Evolutionary conservation across 2,888 invertebrate genomes (phyloP).

Genomic region (Ditylenchus weischeri): DNA sequence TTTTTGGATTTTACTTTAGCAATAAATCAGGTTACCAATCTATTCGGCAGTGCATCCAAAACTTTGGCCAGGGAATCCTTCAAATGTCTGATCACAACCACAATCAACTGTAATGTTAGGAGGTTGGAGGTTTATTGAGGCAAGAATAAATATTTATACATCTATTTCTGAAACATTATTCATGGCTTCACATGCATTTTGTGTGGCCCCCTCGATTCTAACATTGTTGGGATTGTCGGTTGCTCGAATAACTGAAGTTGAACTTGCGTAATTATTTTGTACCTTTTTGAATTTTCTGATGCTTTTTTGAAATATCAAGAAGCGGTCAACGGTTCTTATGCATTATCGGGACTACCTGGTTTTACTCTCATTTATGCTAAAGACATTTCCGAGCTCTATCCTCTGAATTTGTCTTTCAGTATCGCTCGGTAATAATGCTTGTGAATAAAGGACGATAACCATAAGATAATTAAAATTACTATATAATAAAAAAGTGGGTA

Average conservation of each 20-base stretch:
- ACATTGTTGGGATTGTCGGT: not conserved
- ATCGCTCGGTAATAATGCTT: too few relatives aligned
- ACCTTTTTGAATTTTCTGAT: too few relatives aligned
- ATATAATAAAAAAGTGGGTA: too few relatives aligned
- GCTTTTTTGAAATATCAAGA: too few relatives aligned
- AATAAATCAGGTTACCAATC: not conserved
- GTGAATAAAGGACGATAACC: too few relatives aligned
- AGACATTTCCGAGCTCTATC: too few relatives aligned
- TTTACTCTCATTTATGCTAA: too few relatives aligned
- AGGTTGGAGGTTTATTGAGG: not conserved
- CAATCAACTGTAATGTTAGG: slow-evolving; percentile 3
- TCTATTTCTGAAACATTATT: not conserved
- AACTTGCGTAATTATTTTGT: not conserved
- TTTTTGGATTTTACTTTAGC: too few relatives aligned
- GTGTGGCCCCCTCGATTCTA: not conserved
- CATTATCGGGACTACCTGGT: too few relatives aligned
- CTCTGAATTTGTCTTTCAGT: too few relatives aligned
- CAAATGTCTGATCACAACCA: not conserved
- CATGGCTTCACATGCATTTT: not conserved
- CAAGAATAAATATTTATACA: not conserved
- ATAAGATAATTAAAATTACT: too few relatives aligned
- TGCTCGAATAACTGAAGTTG: slow-evolving; percentile 1
- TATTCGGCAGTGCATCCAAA: not conserved
- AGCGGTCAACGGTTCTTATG: too few relatives aligned
- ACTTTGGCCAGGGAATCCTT: not conserved